Evolutionary conservation across 2,797 vertebrate genomes (phyloP).

Genomic region (Falco rusticolus): DNA sequence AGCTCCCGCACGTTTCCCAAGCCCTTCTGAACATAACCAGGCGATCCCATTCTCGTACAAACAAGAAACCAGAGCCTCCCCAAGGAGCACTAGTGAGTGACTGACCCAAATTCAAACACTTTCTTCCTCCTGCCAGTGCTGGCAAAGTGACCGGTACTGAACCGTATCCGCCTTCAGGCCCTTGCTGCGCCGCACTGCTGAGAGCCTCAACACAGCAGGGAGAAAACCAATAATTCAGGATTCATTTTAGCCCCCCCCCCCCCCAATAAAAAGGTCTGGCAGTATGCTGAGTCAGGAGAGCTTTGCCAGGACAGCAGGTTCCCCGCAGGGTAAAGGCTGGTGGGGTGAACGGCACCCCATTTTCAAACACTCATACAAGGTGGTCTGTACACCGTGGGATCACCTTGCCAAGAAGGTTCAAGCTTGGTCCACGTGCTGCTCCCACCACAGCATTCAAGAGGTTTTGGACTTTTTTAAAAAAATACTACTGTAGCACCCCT

Average conservation of each 20-base stretch:
- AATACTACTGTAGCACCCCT: not conserved
- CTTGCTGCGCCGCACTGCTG: not conserved
- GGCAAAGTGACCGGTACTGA: not conserved
- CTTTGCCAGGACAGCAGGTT: not conserved
- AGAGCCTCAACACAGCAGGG: not conserved
- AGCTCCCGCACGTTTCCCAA: not conserved
- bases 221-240: not conserved
- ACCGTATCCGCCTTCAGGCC: not conserved
- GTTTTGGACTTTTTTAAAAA: not conserved
- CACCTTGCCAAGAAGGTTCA: not conserved
- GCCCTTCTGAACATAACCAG: not conserved
- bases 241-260: not conserved
- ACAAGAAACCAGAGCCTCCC: slow-evolving; percentile 36
- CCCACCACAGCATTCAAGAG: not conserved
- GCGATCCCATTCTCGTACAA: not conserved
- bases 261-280: not conserved
- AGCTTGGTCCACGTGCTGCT: not conserved
- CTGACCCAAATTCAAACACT: slow-evolving; percentile 56
- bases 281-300: not conserved
- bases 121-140: not conserved
- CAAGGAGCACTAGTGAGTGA: not conserved
- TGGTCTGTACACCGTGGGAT: accelerated
- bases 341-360: accelerated
- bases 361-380: not conserved
- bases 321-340: accelerated